A percentile compares a stretch with the other conserved stretches of the same genome.
These are phyloP conservation scores for Blastobasis lacticolella DNA, from an alignment of 2,888 invertebrate species.

Conservation along the genomic window DNA sequence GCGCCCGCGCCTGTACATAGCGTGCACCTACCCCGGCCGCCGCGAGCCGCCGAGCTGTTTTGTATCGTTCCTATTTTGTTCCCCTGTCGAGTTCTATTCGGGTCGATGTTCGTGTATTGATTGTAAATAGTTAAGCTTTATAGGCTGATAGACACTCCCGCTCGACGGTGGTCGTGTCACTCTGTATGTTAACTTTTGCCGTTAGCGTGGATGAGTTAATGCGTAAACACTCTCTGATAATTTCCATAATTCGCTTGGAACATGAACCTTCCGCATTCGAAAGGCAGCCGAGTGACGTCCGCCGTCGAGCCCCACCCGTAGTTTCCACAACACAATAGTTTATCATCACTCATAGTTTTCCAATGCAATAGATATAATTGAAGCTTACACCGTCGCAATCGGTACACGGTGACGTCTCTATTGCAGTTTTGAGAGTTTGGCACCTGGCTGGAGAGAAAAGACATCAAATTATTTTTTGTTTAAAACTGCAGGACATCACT, in stretches of 20 bases:
- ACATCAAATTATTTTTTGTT: too few relatives aligned
- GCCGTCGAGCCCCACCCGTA: conserved; percentile 33
- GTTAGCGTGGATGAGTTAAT: too few relatives aligned
- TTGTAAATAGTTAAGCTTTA: conserved; percentile 70
- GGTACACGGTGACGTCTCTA: too few relatives aligned
- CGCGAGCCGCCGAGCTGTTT: conserved; percentile 46
- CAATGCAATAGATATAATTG: conserved; percentile 39
- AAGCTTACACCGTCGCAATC: too few relatives aligned
- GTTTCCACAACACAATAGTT: conserved; percentile 44
- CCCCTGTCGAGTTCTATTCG: conserved; percentile 69
- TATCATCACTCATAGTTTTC: conserved; percentile 37
- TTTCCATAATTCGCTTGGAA: too few relatives aligned
- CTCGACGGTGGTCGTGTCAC: conserved; percentile 21
- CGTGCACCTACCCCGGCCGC: conserved; percentile 58
- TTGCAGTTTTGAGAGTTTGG: too few relatives aligned
- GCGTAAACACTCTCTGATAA: too few relatives aligned
- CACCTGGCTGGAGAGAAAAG: too few relatives aligned
- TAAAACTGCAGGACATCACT: too few relatives aligned
- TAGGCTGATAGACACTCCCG: conserved; percentile 38
- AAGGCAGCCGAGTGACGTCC: conserved; percentile 5
- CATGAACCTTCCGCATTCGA: background rate
- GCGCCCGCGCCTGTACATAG: conserved; percentile 55
- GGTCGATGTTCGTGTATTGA: conserved; percentile 65
- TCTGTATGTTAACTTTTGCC: conserved; percentile 13
- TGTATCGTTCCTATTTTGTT: conserved; percentile 74